Conservation (phyloP, 2,113 vertebrate genomes). For the Cygnus atratus region DNA sequence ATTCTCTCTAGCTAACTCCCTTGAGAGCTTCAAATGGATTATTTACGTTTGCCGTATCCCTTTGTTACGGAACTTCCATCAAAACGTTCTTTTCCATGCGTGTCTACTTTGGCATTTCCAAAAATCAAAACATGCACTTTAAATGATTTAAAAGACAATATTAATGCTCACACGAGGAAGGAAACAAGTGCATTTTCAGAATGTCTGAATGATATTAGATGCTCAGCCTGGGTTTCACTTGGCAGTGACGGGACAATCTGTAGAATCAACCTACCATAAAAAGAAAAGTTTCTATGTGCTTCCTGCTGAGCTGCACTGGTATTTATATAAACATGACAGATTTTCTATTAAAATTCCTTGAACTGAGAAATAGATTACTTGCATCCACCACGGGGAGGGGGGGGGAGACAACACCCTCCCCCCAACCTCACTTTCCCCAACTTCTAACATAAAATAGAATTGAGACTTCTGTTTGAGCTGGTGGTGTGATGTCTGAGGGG, state of each 20-base stretch:
- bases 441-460: not conserved
- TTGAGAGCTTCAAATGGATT: not conserved
- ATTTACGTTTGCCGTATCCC: not conserved
- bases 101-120: not conserved
- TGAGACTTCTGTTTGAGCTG: not conserved
- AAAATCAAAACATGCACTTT: constrained; percentile 7
- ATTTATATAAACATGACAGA: constrained; percentile 51
- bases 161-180: not conserved
- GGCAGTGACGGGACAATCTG: not conserved
- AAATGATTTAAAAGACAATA: constrained; percentile 23
- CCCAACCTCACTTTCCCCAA: not conserved
- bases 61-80: not conserved
- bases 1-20: not conserved
- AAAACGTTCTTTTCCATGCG: not conserved
- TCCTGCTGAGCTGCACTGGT: constrained; percentile 28
- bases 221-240: not conserved
- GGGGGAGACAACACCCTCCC: too few relatives aligned
- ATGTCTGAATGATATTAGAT: not conserved
- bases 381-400: not conserved
- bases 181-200: not conserved
- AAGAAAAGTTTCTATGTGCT: constrained; percentile 38
- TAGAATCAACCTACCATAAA: constrained; percentile 30
- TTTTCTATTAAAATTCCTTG: constrained; percentile 58
- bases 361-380: constrained; percentile 40
- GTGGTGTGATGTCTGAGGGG: not conserved